Percentiles rank a stretch among this genome's conserved stretches.
phyloP scores from a whole-genome alignment of 2,797 vertebrate genomes.

The Coranthus polyacanthus region DNA sequence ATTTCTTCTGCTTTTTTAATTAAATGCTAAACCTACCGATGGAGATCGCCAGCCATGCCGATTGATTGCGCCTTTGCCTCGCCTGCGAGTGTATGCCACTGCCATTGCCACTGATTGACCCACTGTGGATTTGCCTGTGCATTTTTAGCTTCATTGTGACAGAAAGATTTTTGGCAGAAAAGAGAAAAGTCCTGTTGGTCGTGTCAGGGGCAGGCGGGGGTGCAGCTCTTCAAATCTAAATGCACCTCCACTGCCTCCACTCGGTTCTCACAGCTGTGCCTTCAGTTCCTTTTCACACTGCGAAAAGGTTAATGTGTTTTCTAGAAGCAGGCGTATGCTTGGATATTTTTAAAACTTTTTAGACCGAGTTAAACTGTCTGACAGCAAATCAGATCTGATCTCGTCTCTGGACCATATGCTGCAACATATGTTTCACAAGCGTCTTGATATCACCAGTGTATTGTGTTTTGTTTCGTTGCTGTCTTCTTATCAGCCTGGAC shows the following conservation, averaged over 20 bases:
- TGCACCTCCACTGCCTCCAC: slow-evolving; percentile 31
- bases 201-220: slow-evolving; percentile 13
- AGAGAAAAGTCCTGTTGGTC: slow-evolving; percentile 3
- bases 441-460: slow-evolving; percentile 8
- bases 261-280: slow-evolving; percentile 46
- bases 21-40: slow-evolving; percentile 66
- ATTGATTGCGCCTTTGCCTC: slow-evolving; percentile 70
- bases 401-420: slow-evolving; percentile 46
- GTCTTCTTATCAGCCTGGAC: slow-evolving; percentile 4
- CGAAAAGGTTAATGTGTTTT: slow-evolving; percentile 68
- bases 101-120: slow-evolving; percentile 27
- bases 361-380: slow-evolving; percentile 29
- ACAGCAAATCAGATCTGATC: slow-evolving; percentile 41
- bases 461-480: slow-evolving; percentile 26
- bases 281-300: slow-evolving; percentile 22
- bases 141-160: slow-evolving; percentile 41
- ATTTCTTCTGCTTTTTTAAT: slow-evolving; percentile 59
- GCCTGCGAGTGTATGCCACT: slow-evolving; percentile 39
- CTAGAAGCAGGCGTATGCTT: slow-evolving; percentile 20
- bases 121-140: slow-evolving; percentile 32
- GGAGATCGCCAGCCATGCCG: slow-evolving; percentile 40
- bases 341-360: slow-evolving; percentile 40
- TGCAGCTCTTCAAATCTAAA: slow-evolving; percentile 42
- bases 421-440: slow-evolving; percentile 48
- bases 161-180: slow-evolving; percentile 1